These are phyloP conservation scores for Ambastaia sidthimunki DNA, from an alignment of 2,797 vertebrate genomes.

Conservation along the genomic window DNA sequence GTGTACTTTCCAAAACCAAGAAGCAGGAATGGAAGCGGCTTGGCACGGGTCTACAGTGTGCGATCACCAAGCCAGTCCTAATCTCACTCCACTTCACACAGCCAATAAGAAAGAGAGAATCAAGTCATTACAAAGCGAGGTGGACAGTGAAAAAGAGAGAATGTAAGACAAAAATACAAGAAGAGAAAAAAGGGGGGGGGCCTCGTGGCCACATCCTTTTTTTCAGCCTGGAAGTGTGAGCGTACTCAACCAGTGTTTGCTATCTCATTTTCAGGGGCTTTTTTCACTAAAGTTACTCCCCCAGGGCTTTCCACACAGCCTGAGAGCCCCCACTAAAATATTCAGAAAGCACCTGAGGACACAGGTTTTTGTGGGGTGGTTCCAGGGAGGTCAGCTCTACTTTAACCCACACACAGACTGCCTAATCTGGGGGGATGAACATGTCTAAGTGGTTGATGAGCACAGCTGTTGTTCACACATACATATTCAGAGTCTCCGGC, in stretches of 20 bases:
- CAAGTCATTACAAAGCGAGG: neutral
- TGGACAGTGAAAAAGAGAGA: constrained; percentile 6
- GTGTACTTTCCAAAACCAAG: constrained; percentile 16
- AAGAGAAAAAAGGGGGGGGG: constrained; percentile 24
- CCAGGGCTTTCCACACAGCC: constrained; percentile 51
- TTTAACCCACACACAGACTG: constrained; percentile 70
- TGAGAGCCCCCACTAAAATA: constrained; percentile 54
- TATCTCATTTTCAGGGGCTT: constrained; percentile 67
- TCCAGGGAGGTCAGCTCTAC: constrained; percentile 50
- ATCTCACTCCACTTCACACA: constrained; percentile 21
- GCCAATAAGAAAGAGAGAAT: constrained; percentile 10
- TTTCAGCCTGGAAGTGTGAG: constrained; percentile 36
- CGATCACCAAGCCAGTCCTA: neutral
- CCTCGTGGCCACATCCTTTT: constrained; percentile 52
- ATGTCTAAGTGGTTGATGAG: constrained; percentile 65
- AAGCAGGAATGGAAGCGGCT: constrained; percentile 1
- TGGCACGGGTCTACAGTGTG: neutral
- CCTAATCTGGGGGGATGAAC: constrained; percentile 59
- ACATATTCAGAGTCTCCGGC: constrained; percentile 53
- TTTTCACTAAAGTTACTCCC: constrained; percentile 54
- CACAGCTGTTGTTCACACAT: constrained; percentile 69
- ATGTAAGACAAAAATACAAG: neutral
- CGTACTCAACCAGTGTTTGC: constrained; percentile 33
- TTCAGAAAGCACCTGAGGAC: constrained; percentile 59
- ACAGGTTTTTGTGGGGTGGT: constrained; percentile 44